Base-by-base conservation (phyloP, 2,113 vertebrate species). In the Pteropus alecto region DNA sequence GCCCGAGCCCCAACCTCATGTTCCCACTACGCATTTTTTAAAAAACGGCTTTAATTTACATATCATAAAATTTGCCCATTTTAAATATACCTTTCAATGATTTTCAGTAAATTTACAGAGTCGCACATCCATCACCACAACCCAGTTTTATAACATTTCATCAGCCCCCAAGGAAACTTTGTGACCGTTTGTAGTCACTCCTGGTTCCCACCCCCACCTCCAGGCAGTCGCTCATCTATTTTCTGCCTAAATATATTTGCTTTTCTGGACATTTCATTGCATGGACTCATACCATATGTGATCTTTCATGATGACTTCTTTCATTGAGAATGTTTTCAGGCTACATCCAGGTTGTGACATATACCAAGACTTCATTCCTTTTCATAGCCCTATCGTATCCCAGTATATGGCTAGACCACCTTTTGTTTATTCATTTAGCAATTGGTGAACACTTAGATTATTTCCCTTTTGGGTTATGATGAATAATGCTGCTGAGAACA, bases 1-100 rank as follows among this genome's bases (percentile, higher is more conserved):
- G 22, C 51, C 65, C 10, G 81, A 54, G 41, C n/a, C 68, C 65
- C 35, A 51, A 22, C 38, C n/a, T 28, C 16, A 16, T 11, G 28
- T 43, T 43, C 33, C 10, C 51, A 7, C 15, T 41, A 70, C 48
- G 18, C n/a, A 46, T 85, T 95, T 76, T 30, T 15, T 15, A 78
- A 96, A 96, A 93, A 96, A 73, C 15, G 89, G 22, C 33, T 82
- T 43, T 84, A 70, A 88, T 94, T 88, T 79, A 48, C 41, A 33
- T 58, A 24, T 87, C 48, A 14, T 79, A 84, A 71, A 78, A 33
- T 65, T 19, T 90, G 61, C 35, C 68, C 28, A 19, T 58, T 76
- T 61, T 61, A 85, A 97, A 19, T 43, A 56, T 78, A 22, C 12
- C 7, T 9, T 51, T 84, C 35, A 51, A 3, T 73, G 2, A 33